Conservation (phyloP, 2,888 invertebrate species). For the Dichetophora obliterata region DNA sequence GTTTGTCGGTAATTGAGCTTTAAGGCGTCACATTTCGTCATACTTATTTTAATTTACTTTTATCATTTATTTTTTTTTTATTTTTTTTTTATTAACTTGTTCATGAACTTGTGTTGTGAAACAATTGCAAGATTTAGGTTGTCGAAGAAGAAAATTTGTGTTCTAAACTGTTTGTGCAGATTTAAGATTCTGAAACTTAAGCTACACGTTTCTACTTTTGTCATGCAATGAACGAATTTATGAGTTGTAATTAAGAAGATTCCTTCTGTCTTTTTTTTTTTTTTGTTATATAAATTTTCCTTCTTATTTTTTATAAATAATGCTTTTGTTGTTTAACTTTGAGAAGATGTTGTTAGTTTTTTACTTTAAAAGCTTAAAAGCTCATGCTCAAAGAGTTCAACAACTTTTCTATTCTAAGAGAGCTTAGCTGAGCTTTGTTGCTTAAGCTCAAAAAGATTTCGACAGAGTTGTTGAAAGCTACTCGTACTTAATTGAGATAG, state of each 20-base stretch:
- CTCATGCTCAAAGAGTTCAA: not conserved
- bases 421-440: not conserved
- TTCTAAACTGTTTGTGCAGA: not conserved
- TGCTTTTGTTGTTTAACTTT: too few species aligned
- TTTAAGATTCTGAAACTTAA: not conserved
- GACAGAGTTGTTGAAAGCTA: not conserved
- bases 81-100: not conserved
- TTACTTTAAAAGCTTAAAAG: not conserved
- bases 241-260: constrained; percentile 7
- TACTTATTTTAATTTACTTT: not conserved
- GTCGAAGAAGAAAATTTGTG: not conserved
- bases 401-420: not conserved
- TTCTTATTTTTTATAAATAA: not conserved
- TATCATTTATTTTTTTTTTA: not conserved
- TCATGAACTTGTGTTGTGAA: not conserved
- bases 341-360: not conserved
- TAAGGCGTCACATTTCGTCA: not conserved
- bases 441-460: not conserved
- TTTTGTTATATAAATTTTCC: not conserved
- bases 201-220: not conserved
- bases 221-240: not conserved
- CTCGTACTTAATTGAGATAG: not conserved
- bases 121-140: not conserved
- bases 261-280: not conserved
- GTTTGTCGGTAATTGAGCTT: constrained; percentile 19